Base-by-base conservation (phyloP, 1,140 invertebrate genomes). In the Drosophila jambulina region DNA sequence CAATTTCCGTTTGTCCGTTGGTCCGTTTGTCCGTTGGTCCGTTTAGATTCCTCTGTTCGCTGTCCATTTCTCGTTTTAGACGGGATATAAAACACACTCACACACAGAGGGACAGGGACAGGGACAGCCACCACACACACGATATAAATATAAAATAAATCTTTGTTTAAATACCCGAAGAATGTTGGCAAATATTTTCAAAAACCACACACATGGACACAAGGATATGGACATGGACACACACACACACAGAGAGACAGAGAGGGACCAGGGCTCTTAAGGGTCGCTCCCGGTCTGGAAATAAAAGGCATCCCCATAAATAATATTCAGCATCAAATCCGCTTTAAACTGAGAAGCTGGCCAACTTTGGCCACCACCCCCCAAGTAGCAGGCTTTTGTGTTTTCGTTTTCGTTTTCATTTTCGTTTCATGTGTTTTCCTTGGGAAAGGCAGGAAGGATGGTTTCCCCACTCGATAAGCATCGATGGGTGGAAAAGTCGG, bases 121-220 rank as follows among this genome's bases (percentile, higher is more conserved):
- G 25, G 25, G 34, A 42, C 60, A 27, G 21, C 25, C 27, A 54
- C 42, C 48, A 43, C 70, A 51, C 19, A 78, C 75, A 63, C 42
- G 75, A 78, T 78, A 78, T 60, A 78, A 83, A 83, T 83, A 88
- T 88, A 80, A 87, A 88, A 87, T 87, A 87, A 87, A 87, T 88
- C 84, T 87, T 88, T 87, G 84, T 87, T 87, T 87, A 87, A 87
- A 87, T 87, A 87, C 84, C 84, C 84, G 79, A 87, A 84, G 80
- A 87, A 87, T 87, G 84, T 87, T 87, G 71, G 83, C 76, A 87
- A 87, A 87, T 87, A 87, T 87, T 82, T 86, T 81, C 38, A 25
- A 77, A 70, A 67, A 62, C 72, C 72, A 62, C 72, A 71, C 65
- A 53, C 63, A 48, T 48, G 53, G 53, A 36, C 51, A 54, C 23